Percentiles rank a stretch among this genome's conserved stretches.
Conservation (phyloP, 2,888 invertebrate genomes). For the Vannuccia rotundouncinata region DNA sequence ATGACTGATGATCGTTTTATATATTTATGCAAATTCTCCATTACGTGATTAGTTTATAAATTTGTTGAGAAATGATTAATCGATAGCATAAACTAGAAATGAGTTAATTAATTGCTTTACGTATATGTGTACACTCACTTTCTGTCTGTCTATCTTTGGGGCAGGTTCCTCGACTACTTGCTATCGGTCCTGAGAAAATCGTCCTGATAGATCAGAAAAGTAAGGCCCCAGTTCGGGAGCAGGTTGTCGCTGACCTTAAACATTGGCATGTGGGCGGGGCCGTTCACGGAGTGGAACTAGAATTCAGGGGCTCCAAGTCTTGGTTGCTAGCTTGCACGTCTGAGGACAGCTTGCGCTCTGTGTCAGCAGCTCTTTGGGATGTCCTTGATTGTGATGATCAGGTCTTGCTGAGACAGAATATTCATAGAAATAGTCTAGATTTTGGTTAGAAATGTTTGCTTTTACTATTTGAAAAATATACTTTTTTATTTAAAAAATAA, state of each 20-base stretch:
- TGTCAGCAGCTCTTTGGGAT: constrained; percentile 62
- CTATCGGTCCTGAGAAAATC: constrained; percentile 61
- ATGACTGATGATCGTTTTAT: too few relatives aligned
- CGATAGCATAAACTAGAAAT: too few relatives aligned
- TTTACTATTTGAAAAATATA: too few relatives aligned
- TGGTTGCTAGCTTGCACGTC: constrained; percentile 60
- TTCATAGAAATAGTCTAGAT: constrained; percentile 49
- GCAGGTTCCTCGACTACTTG: constrained; percentile 62
- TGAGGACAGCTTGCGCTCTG: constrained; percentile 58
- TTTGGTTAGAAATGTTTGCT: constrained; percentile 41
- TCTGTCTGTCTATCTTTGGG: not conserved
- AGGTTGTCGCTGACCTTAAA: constrained; percentile 60
- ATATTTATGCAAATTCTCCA: too few relatives aligned
- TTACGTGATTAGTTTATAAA: too few relatives aligned
- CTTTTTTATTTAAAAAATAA: too few relatives aligned
- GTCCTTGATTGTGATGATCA: constrained; percentile 61
- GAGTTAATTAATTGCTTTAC: too few relatives aligned
- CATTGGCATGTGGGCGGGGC: constrained; percentile 64
- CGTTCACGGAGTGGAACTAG: constrained; percentile 62
- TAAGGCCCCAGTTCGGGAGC: constrained; percentile 61
- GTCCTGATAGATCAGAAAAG: constrained; percentile 63
- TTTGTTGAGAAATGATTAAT: too few relatives aligned
- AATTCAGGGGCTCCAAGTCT: constrained; percentile 62
- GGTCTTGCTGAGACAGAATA: constrained; percentile 45
- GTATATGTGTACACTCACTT: too few relatives aligned